Evolutionary conservation across 2,797 vertebrate species (phyloP), one percentile per base, ranked within the genome.

Genomic region (Pangasius krempfi): DNA sequence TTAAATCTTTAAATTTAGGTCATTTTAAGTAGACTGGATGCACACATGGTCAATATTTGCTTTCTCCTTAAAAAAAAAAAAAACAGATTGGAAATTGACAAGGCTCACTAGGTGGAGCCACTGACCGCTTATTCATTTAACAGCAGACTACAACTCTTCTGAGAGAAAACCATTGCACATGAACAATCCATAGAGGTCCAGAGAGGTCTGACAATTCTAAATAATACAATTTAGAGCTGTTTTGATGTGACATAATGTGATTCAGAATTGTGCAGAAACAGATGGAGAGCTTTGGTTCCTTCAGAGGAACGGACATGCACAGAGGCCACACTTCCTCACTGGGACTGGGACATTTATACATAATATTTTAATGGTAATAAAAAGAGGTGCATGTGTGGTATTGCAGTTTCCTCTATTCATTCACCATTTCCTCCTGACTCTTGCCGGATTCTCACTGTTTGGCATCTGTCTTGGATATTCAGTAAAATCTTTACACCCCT

Each of bases 71-170:
- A 58, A 25, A 33, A 58, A 22, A 73, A 56, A 44, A 47, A 10
- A 47, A 75, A 4, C 9, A 18, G 79, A 40, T 37, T 64, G 40
- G 14, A 37, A 33, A 60, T n/a, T 47, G 7, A 50, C 60, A 56
- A 8, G 12, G 14, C 47, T 87, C 91, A 62, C 87, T 86, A 89
- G 91, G 76, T 89, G 90, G 90, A 60, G 88, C 83, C 75, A 89
- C 33, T 54, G 60, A 68, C 47, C 8, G 14, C 16, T 33, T 62
- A 37, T 54, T 84, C n/a, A 18, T 81, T 85, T 47, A 50, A 52
- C n/a, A 52, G 44, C 6, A 0, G 33, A 0, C 5, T 4, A 5
- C 56, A 81, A 1, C 56, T 58, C 33, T 81, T 22, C 79, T 60
- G 9, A 40, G 79, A 30, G 40, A n/a, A 82, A 82, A 25, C 54